Evolutionary conservation across 2,888 invertebrate species (phyloP), one percentile per base, ranked within the genome.

Genomic region (Aelia acuminata): DNA sequence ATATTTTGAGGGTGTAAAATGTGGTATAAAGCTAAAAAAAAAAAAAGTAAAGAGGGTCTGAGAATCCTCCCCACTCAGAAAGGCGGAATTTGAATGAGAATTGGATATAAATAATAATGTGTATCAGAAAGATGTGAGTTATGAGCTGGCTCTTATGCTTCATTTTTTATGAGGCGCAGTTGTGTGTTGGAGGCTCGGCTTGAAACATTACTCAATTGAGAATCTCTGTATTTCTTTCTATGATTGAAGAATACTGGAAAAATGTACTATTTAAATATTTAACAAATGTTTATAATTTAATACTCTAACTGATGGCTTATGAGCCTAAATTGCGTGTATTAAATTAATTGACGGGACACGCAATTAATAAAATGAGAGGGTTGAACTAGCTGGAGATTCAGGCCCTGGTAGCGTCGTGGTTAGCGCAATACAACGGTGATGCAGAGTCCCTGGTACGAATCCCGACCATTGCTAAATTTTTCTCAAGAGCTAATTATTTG

Each of bases 51-150:
- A 53, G 57, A 57, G 57, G 57, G 57, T 57, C 26, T 57, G 26
- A 57, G 57, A 4, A 26, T 15, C 15, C 57, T 26, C 57, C 26
- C 15, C 4, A 15, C 57, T 31, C 57, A 53, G 53, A n/a, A 53
- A 85, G 47, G 86, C 85, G 86, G 87, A 89, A 89, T 89, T 89
- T 89, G 89, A 89, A 89, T 89, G 88, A 88, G 89, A 89, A 89
- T 89, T 89, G 89, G 89, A 89, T 89, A 89, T 89, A 89, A 89
- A 89, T 89, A 89, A 88, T 89, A 89, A 89, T 89, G 89, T 86
- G 87, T 87, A 88, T 85, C 89, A 87, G 49, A 48, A 63, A 87
- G 85, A 26, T 26, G 57, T 63, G 86, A 84, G 75, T 75, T 75
- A 75, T 39, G 75, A 75, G 75, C 22, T 57, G 57, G 57, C 26